Base-by-base conservation (phyloP, 2,888 invertebrate species). In the Neoitamus cyanurus region DNA sequence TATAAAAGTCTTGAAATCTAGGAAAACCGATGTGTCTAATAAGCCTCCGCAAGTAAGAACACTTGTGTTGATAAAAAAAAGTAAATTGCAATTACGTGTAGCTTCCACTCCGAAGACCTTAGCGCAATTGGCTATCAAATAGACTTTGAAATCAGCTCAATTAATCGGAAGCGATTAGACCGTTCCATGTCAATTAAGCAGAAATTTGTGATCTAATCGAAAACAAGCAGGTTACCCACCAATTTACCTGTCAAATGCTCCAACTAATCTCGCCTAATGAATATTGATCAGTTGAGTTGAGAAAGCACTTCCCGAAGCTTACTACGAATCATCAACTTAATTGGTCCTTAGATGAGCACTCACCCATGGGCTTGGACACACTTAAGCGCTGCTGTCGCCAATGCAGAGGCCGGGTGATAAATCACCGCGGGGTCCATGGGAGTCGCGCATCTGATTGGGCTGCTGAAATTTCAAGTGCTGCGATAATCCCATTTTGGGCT, bases 131-230 rank as follows among this genome's bases (percentile, higher is more conserved):
- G 25, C 58, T 58, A 11, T 25, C 36, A 34, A 72, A 15, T 73
- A 36, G 73, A 36, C 36, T 73, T 34, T 15, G 31, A 30, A 73
- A 36, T 73, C 34, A 20, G 9, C 36, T 20, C 36, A 20, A 73
- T 73, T 73, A 73, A 34, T 73, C 31, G 73, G 36, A 73, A 73
- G 36, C 73, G 73, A 73, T 73, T 73, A 73, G 36, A 73, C 3
- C 36, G 3, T 37, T 73, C n/a, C 36, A 73, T 37, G 73, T 15
- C 73, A 73, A 73, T 34, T 73, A 34, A 73, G 20, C 13, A 73
- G 11, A 58, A 73, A 73, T 34, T 36, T 73, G 73, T 73, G 15
- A 73, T 20, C 73, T 73, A 73, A 73, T 73, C 20, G 73, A 34
- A 73, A 73, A 20, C 31, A 36, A 37, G 73, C 36, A 73, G 36